Evolutionary conservation across 92 coral and sea anemone genomes (phyloP).

Genomic region (Galaxea fascicularis): DNA sequence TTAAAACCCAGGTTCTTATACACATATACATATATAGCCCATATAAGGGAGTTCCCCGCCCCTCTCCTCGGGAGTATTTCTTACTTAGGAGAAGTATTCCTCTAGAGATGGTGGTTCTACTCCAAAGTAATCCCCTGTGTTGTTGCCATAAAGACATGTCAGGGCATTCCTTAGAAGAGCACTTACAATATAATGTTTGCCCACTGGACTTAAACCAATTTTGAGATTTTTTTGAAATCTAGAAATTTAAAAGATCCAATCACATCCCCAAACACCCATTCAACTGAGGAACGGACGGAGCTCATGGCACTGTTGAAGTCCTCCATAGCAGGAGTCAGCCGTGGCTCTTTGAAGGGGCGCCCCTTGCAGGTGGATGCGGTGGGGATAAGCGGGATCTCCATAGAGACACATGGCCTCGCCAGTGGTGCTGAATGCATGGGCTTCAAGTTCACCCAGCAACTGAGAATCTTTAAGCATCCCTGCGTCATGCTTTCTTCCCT

Average conservation of each 20-base stretch:
- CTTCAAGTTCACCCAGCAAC: constrained; percentile 34
- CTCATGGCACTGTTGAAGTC: constrained; percentile 42
- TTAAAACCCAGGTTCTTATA: too few species aligned
- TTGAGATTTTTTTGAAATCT: constrained; percentile 34
- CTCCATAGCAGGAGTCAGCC: constrained; percentile 37
- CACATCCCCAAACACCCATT: too few species aligned
- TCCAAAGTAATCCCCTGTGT: constrained; percentile 15
- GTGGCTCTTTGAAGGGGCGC: constrained; percentile 38
- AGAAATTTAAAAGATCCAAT: too few species aligned
- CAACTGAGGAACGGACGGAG: constrained; percentile 44
- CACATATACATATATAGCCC: too few species aligned
- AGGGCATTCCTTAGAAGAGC: constrained; percentile 29
- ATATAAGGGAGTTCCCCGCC: too few species aligned
- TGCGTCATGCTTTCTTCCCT: constrained; percentile 51
- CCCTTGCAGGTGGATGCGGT: constrained; percentile 41
- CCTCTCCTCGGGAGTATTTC: too few species aligned
- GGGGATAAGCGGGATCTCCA: too few species aligned
- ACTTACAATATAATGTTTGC: constrained; percentile 41
- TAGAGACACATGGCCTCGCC: constrained; percentile 39
- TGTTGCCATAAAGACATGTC: neutral
- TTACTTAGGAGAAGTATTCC: neutral
- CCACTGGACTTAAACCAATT: constrained; percentile 4
- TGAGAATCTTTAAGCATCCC: constrained; percentile 39
- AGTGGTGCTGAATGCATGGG: constrained; percentile 33
- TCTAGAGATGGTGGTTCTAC: constrained; percentile 29